phyloP scores from a whole-genome alignment of 1,140 invertebrate species.

The Sogatella furcifera region DNA sequence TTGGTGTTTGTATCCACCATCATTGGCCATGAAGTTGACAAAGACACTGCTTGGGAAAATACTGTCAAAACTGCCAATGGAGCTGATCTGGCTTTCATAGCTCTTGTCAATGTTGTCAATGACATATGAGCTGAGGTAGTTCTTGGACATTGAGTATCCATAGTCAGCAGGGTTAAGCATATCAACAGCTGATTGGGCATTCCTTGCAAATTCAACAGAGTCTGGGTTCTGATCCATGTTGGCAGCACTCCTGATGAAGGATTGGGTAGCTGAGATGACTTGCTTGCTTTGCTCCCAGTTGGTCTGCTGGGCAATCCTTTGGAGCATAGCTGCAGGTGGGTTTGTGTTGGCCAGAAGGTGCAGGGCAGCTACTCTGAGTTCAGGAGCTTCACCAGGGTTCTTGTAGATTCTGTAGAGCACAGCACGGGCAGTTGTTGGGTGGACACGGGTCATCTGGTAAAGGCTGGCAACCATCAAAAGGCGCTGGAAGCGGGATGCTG shows the following conservation, averaged over 20 bases:
- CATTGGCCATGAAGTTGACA: conserved; percentile 28
- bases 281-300: conserved; percentile 43
- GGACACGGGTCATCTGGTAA: conserved; percentile 33
- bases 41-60: conserved; percentile 38
- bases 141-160: conserved; percentile 38
- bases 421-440: conserved; percentile 39
- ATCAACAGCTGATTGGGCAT: conserved; percentile 40
- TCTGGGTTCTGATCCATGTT: conserved; percentile 23
- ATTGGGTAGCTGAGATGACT: too few species aligned
- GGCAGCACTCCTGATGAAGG: conserved; percentile 38
- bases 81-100: conserved; percentile 30
- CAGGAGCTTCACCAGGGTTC: conserved; percentile 47
- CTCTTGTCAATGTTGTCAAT: conserved; percentile 35
- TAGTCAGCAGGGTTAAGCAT: conserved; percentile 43
- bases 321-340: conserved; percentile 47
- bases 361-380: conserved; percentile 51
- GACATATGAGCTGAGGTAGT: conserved; percentile 31
- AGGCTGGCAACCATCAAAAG: conserved; percentile 45
- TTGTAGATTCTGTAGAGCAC: conserved; percentile 53
- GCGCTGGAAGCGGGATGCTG: conserved; percentile 45
- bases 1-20: conserved; percentile 37
- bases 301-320: conserved; percentile 54
- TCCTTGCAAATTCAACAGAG: conserved; percentile 35
- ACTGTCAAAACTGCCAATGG: conserved; percentile 44
- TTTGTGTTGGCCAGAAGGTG: conserved; percentile 41